These are phyloP conservation scores for Trachemys scripta DNA, from an alignment of 2,113 vertebrate species.

Conservation along the genomic window DNA sequence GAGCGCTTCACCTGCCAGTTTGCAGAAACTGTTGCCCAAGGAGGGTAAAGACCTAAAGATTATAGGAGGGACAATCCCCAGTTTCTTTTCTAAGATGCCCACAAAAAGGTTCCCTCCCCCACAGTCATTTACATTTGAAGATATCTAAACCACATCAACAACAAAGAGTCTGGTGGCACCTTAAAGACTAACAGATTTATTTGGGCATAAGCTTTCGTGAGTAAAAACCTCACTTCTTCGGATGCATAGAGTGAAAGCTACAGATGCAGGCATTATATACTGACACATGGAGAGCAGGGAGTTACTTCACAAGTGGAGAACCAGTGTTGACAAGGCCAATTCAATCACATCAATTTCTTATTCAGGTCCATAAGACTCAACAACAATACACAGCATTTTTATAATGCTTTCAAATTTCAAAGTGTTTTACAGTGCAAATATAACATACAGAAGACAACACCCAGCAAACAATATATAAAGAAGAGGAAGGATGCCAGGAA, in stretches of 20 bases:
- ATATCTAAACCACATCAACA: neutral
- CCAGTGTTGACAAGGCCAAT: too few species aligned
- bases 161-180: too few species aligned
- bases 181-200: too few species aligned
- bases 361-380: accelerated
- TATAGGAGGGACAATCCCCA: neutral
- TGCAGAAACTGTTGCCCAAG: neutral
- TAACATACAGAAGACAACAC: neutral
- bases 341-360: neutral
- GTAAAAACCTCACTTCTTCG: too few species aligned
- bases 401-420: neutral
- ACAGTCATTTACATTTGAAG: neutral
- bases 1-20: neutral
- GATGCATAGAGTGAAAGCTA: too few species aligned
- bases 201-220: too few species aligned
- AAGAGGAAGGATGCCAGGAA: slow-evolving; percentile 73
- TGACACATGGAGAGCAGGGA: too few species aligned
- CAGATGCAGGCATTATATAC: too few species aligned
- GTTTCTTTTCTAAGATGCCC: neutral
- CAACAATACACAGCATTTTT: neutral
- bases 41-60: accelerated
- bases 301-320: too few species aligned
- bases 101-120: neutral
- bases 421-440: slow-evolving; percentile 7
- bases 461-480: slow-evolving; percentile 31